phyloP scores from a whole-genome alignment of 2,797 vertebrate genomes.

The Eulemur mongoz region DNA sequence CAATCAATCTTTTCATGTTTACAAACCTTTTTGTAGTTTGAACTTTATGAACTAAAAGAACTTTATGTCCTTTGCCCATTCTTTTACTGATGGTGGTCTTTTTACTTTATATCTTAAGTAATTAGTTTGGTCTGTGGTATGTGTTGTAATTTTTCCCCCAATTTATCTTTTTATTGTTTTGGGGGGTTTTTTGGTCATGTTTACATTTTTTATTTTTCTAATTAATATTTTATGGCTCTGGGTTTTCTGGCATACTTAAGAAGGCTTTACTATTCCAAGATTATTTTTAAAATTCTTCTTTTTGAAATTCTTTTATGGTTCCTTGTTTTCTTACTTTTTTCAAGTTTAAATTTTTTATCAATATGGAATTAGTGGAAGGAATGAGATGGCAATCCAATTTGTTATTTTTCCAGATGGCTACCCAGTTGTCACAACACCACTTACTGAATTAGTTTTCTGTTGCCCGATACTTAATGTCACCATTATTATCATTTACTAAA shows the following conservation, averaged over 20 bases:
- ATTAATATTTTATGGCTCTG: not conserved
- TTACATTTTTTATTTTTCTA: slow-evolving; percentile 23
- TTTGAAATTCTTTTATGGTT: not conserved
- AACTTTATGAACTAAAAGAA: too few species aligned
- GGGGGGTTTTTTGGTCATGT: not conserved
- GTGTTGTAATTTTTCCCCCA: not conserved
- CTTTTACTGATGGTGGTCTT: not conserved
- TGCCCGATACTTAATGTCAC: not conserved
- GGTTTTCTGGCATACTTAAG: not conserved
- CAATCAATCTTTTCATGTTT: not conserved
- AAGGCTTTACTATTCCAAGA: not conserved
- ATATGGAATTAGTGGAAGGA: not conserved
- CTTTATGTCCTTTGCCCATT: not conserved
- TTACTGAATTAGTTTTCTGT: not conserved
- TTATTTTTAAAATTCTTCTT: not conserved
- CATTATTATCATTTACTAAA: not conserved
- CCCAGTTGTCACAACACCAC: not conserved
- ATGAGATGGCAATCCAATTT: not conserved
- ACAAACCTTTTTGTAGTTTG: not conserved
- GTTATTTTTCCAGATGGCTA: not conserved
- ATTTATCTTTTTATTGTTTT: slow-evolving; percentile 16
- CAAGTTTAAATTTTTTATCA: not conserved
- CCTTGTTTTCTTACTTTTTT: not conserved
- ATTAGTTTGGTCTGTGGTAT: not conserved
- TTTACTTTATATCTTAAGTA: not conserved